Evolutionary conservation across 2,113 vertebrate species (phyloP).

Genomic region (Oreotrochilus melanogaster): DNA sequence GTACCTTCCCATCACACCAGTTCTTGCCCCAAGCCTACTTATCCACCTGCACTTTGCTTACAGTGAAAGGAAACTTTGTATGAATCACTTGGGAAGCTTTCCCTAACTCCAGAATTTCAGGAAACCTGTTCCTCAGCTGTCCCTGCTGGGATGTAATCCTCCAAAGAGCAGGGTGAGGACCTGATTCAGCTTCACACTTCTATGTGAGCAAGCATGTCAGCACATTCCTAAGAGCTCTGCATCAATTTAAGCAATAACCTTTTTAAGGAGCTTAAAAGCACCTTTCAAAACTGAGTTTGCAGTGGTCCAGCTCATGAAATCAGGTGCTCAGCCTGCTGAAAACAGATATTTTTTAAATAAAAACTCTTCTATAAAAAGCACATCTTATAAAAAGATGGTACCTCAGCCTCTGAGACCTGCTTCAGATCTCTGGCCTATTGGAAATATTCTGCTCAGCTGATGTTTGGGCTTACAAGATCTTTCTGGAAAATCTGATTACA

Average conservation of each 20-base stretch:
- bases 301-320: background rate
- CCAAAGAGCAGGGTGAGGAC: background rate
- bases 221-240: background rate
- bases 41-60: background rate
- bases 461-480: background rate
- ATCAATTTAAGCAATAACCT: background rate
- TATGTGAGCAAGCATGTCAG: background rate
- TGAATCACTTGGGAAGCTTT: background rate
- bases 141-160: background rate
- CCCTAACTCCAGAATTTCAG: background rate
- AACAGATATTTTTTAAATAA: background rate
- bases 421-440: background rate
- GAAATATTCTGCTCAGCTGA: background rate
- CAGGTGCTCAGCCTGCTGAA: background rate
- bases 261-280: background rate
- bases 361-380: background rate
- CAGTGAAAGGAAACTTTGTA: background rate
- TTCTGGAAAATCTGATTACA: background rate
- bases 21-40: background rate
- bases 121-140: background rate
- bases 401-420: background rate
- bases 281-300: background rate
- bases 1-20: accelerated
- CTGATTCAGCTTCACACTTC: background rate
- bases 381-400: background rate